Conservation (phyloP, 2,888 invertebrate genomes). For the Flexamia atlantica region DNA sequence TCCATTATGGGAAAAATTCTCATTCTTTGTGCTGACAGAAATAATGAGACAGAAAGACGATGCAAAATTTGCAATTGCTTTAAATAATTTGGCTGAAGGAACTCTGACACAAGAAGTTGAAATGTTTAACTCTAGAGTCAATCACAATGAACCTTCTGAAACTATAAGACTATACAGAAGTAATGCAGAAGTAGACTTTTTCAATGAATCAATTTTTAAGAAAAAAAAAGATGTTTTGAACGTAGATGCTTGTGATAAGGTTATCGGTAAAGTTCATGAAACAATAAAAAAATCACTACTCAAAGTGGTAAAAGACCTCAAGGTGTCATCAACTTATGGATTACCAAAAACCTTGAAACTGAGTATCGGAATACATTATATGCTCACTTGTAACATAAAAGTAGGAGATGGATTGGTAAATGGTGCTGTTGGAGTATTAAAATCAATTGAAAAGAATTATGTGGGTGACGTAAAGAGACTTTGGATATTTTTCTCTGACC, state of each 20-base stretch:
- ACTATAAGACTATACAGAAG: not conserved
- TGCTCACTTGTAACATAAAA: not conserved
- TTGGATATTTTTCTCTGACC: too few species aligned
- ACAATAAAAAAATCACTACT: not conserved
- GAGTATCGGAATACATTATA: not conserved
- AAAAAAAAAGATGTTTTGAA: not conserved
- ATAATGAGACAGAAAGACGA: constrained; percentile 68
- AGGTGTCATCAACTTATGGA: not conserved
- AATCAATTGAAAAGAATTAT: too few species aligned
- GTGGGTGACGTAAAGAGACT: too few species aligned
- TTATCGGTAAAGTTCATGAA: not conserved
- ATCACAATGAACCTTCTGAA: constrained; percentile 73
- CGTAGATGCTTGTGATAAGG: not conserved
- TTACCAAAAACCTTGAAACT: not conserved
- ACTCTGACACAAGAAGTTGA: constrained; percentile 38
- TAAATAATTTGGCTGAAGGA: constrained; percentile 62
- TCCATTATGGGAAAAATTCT: constrained; percentile 65
- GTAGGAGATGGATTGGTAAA: not conserved
- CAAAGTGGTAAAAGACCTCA: not conserved
- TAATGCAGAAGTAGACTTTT: constrained; percentile 30
- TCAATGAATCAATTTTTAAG: not conserved
- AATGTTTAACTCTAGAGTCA: constrained; percentile 74
- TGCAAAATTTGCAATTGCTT: constrained; percentile 63
- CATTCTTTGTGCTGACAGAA: constrained; percentile 65
- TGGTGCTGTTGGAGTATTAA: too few species aligned